Base-by-base conservation (phyloP, 2,113 vertebrate genomes). In the Cololabis saira region DNA sequence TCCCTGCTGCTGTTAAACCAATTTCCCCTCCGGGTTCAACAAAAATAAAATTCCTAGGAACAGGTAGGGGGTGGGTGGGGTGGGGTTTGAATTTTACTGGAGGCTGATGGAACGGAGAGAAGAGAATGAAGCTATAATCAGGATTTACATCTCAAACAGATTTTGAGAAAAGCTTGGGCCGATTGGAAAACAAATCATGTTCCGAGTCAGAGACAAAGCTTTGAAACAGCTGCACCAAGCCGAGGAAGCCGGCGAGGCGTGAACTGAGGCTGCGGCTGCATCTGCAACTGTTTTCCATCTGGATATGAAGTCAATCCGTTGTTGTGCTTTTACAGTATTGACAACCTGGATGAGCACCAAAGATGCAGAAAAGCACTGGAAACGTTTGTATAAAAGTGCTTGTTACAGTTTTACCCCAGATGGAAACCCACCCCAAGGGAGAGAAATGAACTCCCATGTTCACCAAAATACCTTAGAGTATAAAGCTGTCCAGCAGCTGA, bases 1-100 rank as follows among this genome's bases (percentile, higher is more conserved):
- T 37, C 33, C 2, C 74, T 78, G 22, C 22, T n/a, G 62, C 63
- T 42, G 60, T 53, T 74, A 84, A 84, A 77, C 65, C 47, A 51
- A 64, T 71, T 73, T 64, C 58, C 57, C 59, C 68, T 60, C 44
- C n/a, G 22, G 61, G 55, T 44, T 71, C 55, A 59, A 66, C 64
- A 59, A 61, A 77, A 67, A 65, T 22, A 50, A 45, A 83, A 67
- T 30, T 58, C 55, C 30, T 55, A 64, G 30, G 44, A 43, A 64
- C 27, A 56, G 52, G 43, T 13, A 53, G n/a, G 61, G 3, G 18
- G 44, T 47, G 2, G n/a, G 30, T 7, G 10, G 33, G 10, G 1
- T 7, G 33, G 33, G 33, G 33, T 47, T 55, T 19, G 17, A 27
- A 60, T 43, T 57, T 44, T 17, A 19, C 37, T 18, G 21, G 13